Conservation (phyloP, 2,113 vertebrate species). For the Elephas maximus region DNA sequence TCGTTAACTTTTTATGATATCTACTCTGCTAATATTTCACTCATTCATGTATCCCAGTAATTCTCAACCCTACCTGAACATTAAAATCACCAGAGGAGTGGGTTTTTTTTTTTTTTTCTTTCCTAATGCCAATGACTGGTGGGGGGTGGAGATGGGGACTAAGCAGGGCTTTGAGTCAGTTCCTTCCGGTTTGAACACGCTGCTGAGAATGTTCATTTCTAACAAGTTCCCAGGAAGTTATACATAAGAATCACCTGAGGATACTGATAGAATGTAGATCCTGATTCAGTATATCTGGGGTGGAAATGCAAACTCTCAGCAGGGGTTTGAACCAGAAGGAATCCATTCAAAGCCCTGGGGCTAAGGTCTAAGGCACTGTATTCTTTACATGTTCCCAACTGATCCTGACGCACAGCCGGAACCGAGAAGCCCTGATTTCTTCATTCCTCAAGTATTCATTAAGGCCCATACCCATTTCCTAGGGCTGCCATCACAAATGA, state of each 20-base stretch:
- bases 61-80: background rate
- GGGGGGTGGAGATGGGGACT: background rate
- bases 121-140: background rate
- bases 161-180: no score
- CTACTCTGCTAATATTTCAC: background rate
- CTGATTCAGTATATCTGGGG: no score
- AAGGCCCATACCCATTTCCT: accelerated
- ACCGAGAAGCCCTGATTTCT: no score
- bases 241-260: no score
- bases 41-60: background rate
- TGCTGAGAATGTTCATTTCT: no score
- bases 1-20: background rate
- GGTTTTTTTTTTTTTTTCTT: background rate
- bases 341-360: no score
- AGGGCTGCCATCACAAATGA: background rate
- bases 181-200: no score
- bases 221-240: no score
- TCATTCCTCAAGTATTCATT: background rate
- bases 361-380: no score
- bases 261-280: no score
- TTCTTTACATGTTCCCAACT: background rate
- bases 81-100: background rate
- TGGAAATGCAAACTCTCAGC: no score
- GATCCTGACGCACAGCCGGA: accelerated
- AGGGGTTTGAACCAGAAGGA: no score